Conservation (phyloP, 2,888 invertebrate genomes). For the Parnassius glacialis region DNA sequence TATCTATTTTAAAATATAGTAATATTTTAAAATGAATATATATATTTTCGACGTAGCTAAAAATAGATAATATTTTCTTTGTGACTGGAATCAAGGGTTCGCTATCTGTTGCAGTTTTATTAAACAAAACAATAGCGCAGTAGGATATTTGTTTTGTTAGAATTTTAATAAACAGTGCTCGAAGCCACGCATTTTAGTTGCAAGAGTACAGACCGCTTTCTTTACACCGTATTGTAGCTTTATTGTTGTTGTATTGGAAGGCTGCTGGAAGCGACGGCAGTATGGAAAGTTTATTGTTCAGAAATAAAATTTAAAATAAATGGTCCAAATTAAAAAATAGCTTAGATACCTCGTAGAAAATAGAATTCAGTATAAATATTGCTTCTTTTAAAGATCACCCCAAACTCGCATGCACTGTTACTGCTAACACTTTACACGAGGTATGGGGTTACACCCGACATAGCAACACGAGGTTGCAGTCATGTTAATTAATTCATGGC, state of each 20-base stretch:
- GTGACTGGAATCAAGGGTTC: background rate
- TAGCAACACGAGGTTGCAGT: too few species aligned
- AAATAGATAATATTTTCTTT: background rate
- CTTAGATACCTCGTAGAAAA: too few species aligned
- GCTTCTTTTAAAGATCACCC: too few species aligned
- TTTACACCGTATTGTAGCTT: background rate
- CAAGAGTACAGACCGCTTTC: background rate
- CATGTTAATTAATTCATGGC: too few species aligned
- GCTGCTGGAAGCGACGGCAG: background rate
- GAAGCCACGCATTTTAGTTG: conserved; percentile 7
- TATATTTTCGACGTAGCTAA: background rate
- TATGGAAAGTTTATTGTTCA: too few species aligned
- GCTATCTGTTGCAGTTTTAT: background rate
- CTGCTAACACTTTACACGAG: too few species aligned
- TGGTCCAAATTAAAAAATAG: too few species aligned
- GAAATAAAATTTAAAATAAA: too few species aligned
- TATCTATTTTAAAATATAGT: too few species aligned
- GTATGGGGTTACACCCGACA: too few species aligned
- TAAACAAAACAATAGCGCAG: conserved; percentile 3
- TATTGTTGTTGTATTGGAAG: background rate
- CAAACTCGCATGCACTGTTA: too few species aligned
- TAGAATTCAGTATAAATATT: too few species aligned
- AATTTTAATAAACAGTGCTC: conserved; percentile 12
- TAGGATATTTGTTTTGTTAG: conserved; percentile 13
- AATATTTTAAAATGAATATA: background rate